Percentiles rank a stretch among this genome's conserved stretches.
These are phyloP conservation scores for Carassius gibelio DNA, from an alignment of 2,113 vertebrate genomes.

Conservation along the genomic window DNA sequence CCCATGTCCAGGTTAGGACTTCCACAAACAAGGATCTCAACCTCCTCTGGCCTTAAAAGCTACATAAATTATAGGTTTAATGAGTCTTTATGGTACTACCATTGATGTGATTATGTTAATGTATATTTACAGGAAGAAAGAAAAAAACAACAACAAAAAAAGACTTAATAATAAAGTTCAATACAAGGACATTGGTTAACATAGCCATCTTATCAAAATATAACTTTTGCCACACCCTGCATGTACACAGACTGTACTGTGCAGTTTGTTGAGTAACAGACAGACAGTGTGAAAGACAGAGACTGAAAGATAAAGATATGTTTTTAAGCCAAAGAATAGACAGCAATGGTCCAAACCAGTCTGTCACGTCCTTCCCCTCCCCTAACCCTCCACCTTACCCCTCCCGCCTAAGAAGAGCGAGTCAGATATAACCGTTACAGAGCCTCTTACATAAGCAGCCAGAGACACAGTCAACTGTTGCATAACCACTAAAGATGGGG, in stretches of 20 bases:
- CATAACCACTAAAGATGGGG: slow-evolving; percentile 35
- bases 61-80: slow-evolving; percentile 61
- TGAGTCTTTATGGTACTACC: background rate
- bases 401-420: background rate
- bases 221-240: background rate
- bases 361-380: slow-evolving; percentile 1
- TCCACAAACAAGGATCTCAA: slow-evolving; percentile 96
- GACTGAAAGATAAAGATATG: slow-evolving; percentile 14
- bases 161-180: background rate
- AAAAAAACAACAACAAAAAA: too few relatives aligned
- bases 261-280: background rate
- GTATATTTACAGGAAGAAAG: background rate
- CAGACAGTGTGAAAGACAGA: background rate
- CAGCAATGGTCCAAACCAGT: slow-evolving; percentile 15
- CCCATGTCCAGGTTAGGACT: slow-evolving; percentile 92
- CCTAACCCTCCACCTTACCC: background rate
- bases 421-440: slow-evolving; percentile 27
- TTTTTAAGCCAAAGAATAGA: slow-evolving; percentile 6
- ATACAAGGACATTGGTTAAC: background rate
- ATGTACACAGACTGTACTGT: background rate
- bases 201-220: background rate
- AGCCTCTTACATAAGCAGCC: slow-evolving; percentile 42
- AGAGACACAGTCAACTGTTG: slow-evolving; percentile 42
- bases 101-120: background rate
- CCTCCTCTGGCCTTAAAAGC: slow-evolving; percentile 94